Conservation (phyloP, 2,113 vertebrate genomes). For the Canis aureus region DNA sequence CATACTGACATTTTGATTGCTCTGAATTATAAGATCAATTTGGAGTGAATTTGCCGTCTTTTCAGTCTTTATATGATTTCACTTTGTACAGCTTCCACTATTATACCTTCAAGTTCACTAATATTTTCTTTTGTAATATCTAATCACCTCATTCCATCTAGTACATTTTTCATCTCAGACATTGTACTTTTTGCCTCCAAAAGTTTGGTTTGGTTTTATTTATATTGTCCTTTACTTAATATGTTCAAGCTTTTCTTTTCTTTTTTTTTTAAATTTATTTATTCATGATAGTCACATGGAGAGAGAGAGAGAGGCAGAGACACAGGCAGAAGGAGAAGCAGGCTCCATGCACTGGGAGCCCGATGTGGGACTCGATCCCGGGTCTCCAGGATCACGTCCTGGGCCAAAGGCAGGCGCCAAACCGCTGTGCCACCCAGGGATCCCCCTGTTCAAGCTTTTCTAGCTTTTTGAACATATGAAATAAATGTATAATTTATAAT, state of each 20-base stretch:
- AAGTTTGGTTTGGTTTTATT: constrained; percentile 27
- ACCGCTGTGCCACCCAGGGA: too few species aligned
- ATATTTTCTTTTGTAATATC: constrained; percentile 14
- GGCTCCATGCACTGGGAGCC: too few species aligned
- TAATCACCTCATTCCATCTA: neutral
- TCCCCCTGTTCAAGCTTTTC: neutral
- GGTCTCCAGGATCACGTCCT: too few species aligned
- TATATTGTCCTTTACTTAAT: neutral
- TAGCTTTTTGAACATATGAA: neutral
- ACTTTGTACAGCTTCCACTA: neutral
- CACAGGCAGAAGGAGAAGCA: too few species aligned
- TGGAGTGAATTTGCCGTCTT: neutral
- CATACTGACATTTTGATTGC: neutral
- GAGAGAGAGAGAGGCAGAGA: too few species aligned
- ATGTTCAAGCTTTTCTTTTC: neutral
- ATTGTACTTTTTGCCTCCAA: neutral
- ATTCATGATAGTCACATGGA: too few species aligned
- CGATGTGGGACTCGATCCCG: too few species aligned
- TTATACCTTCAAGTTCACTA: neutral
- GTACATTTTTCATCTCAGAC: constrained; percentile 6
- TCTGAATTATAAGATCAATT: constrained; percentile 14
- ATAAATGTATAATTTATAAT: constrained; percentile 46
- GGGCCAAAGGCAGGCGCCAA: too few species aligned
- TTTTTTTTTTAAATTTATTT: too few species aligned
- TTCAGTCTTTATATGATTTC: constrained; percentile 24